Conservation (phyloP, 2,888 invertebrate species). For the Cenopis cana region DNA sequence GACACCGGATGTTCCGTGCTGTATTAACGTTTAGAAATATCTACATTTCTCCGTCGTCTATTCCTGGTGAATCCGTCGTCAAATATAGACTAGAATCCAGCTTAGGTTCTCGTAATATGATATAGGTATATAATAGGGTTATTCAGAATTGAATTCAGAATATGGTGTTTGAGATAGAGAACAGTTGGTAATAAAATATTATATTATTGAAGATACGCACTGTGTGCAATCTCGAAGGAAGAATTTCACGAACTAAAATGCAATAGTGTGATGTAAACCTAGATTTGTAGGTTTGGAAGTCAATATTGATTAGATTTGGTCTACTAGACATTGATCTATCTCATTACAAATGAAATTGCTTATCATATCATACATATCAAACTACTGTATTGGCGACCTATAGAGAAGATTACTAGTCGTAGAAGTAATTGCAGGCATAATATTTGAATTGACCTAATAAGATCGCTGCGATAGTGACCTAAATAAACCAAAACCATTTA, state of each 20-base stretch:
- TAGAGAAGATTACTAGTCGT: background rate
- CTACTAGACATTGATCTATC: too few species aligned
- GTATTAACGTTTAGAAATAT: constrained; percentile 48
- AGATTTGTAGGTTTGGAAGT: constrained; percentile 10
- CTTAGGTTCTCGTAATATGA: constrained; percentile 56
- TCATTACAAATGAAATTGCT: too few species aligned
- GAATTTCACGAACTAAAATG: constrained; percentile 10
- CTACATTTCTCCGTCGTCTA: constrained; percentile 51
- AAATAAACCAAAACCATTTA: constrained; percentile 24
- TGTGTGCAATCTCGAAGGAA: constrained; percentile 8
- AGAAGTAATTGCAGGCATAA: background rate
- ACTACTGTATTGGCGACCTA: background rate
- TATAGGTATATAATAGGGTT: constrained; percentile 39
- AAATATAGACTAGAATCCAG: constrained; percentile 62
- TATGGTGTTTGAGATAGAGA: constrained; percentile 30
- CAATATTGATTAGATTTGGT: background rate
- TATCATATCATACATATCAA: too few species aligned
- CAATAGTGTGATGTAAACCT: constrained; percentile 8
- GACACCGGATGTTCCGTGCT: constrained; percentile 23
- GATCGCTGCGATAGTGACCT: constrained; percentile 16
- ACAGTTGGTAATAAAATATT: constrained; percentile 32
- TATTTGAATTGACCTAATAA: constrained; percentile 6
- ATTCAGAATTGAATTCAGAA: constrained; percentile 34
- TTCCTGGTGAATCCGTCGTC: constrained; percentile 61
- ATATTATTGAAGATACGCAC: constrained; percentile 15